Conservation (phyloP, 2,888 invertebrate genomes). For the Limnephilus rhombicus region DNA sequence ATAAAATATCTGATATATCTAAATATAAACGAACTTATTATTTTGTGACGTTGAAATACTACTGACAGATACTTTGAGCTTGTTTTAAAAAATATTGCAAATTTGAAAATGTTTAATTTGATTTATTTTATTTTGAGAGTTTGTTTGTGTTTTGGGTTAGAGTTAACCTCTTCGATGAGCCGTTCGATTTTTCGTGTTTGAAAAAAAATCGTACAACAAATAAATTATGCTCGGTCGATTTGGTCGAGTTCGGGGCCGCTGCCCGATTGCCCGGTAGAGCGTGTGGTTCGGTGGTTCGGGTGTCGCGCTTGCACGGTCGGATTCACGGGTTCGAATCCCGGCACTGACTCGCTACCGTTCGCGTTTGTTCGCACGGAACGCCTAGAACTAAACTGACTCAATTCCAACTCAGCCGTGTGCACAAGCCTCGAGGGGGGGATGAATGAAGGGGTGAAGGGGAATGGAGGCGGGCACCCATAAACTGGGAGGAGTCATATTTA, state of each 20-base stretch:
- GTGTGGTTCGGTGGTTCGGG: constrained; percentile 54
- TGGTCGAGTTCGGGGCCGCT: constrained; percentile 52
- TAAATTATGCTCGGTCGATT: constrained; percentile 55
- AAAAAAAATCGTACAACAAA: constrained; percentile 49
- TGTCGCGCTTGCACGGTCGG: constrained; percentile 53
- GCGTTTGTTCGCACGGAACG: constrained; percentile 69
- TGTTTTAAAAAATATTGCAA: not conserved
- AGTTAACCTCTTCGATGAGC: constrained; percentile 6
- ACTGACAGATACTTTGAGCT: not conserved
- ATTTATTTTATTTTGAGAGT: constrained; percentile 13
- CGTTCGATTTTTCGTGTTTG: not conserved
- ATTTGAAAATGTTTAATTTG: not conserved
- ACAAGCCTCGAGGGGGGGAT: constrained; percentile 72
- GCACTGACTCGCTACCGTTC: constrained; percentile 66
- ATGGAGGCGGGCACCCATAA: constrained; percentile 66
- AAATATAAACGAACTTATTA: not conserved
- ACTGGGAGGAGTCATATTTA: constrained; percentile 70
- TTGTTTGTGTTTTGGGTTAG: not conserved
- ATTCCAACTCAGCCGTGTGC: constrained; percentile 79
- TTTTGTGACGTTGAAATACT: not conserved
- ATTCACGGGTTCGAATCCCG: constrained; percentile 58
- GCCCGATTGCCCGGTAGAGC: constrained; percentile 56
- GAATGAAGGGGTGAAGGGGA: constrained; percentile 71
- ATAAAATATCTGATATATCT: not conserved
- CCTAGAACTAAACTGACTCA: constrained; percentile 77